Evolutionary conservation across 1,140 invertebrate genomes (phyloP).

Genomic region (Proctacanthus coquilletti): DNA sequence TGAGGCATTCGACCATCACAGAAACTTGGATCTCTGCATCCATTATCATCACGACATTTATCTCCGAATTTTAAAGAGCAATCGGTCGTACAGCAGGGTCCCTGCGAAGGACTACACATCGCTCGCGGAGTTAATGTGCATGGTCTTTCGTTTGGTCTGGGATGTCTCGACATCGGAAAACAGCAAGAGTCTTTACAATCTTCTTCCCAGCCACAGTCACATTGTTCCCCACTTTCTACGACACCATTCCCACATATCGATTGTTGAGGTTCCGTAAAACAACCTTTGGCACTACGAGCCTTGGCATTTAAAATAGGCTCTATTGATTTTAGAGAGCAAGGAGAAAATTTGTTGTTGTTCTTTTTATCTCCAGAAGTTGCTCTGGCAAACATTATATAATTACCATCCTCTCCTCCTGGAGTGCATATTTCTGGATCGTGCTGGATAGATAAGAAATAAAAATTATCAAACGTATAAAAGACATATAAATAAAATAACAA

Average conservation of each 20-base stretch:
- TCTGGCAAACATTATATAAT: conserved; percentile 95
- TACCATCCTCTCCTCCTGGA: conserved; percentile 83
- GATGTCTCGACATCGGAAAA: conserved; percentile 70
- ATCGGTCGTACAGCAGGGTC: conserved; percentile 83
- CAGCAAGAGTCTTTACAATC: conserved; percentile 90
- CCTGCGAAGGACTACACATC: conserved; percentile 42
- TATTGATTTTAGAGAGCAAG: conserved; percentile 84
- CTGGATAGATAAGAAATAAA: conserved; percentile 38
- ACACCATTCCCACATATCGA: conserved; percentile 95
- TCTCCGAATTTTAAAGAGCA: conserved; percentile 74
- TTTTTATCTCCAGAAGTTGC: conserved; percentile 91
- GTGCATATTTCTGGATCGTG: conserved; percentile 91
- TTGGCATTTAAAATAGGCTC: conserved; percentile 88
- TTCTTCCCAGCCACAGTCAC: conserved; percentile 96
- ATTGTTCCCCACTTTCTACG: conserved; percentile 89
- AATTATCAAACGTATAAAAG: too few relatives aligned
- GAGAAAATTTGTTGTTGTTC: conserved; percentile 92
- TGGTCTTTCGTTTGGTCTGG: conserved; percentile 55
- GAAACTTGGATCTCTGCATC: conserved; percentile 76
- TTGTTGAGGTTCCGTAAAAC: conserved; percentile 80
- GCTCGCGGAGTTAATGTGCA: conserved; percentile 60
- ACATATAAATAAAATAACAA: too few relatives aligned
- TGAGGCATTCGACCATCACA: conserved; percentile 72
- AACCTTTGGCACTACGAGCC: conserved; percentile 74
- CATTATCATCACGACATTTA: conserved; percentile 87